These are phyloP conservation scores for Vulpes ferrilata DNA, from an alignment of 2,113 vertebrate species.

Conservation along the genomic window DNA sequence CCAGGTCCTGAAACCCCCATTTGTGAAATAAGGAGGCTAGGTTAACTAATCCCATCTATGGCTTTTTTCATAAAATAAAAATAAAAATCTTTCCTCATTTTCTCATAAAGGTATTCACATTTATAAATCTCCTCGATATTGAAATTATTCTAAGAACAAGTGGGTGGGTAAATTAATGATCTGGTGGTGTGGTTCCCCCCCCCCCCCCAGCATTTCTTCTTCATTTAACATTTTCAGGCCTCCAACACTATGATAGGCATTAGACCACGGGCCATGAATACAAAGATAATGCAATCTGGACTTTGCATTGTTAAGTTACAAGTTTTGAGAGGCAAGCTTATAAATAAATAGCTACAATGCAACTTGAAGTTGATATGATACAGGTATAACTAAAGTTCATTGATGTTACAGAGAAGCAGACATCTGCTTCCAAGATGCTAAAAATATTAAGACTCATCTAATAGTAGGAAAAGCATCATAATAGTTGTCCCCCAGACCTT, in stretches of 20 bases:
- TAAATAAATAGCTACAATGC: slow-evolving; percentile 46
- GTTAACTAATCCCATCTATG: background rate
- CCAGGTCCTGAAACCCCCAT: background rate
- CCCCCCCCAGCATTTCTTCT: background rate
- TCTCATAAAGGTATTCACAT: background rate
- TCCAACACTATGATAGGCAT: background rate
- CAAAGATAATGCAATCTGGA: background rate
- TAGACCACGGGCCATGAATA: background rate
- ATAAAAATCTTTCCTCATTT: background rate
- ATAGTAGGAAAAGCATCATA: background rate
- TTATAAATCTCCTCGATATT: background rate
- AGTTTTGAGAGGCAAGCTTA: background rate
- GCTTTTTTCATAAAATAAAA: background rate
- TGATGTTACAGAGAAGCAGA: background rate
- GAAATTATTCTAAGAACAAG: background rate
- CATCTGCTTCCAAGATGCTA: slow-evolving; percentile 26
- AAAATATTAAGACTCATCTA: slow-evolving; percentile 37
- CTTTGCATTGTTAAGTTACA: background rate
- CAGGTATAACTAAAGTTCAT: background rate
- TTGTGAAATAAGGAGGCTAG: background rate
- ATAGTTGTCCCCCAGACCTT: background rate
- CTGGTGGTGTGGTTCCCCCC: background rate
- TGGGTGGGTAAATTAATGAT: background rate
- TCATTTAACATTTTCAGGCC: background rate
- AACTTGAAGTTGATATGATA: slow-evolving; percentile 41